Evolutionary conservation across 2,113 vertebrate species (phyloP), one percentile per base, ranked within the genome.

Genomic region (Nasalis larvatus): DNA sequence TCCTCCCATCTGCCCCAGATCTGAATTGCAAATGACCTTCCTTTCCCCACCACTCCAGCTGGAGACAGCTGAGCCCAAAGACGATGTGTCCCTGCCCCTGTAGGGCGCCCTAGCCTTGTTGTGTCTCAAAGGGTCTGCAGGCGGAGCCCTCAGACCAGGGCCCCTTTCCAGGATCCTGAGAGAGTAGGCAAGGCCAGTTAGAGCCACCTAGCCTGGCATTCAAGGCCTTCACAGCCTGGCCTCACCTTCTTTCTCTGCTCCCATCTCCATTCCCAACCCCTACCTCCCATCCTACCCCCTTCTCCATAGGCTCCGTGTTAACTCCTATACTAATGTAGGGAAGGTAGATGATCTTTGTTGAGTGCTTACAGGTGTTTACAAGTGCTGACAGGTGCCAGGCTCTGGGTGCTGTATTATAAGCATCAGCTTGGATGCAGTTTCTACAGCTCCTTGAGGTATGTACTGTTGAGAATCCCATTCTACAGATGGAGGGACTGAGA

Each of bases 1-100:
- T 96, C 89, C 86, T 83, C 94, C 96, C 94, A 89, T 97, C 97
- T 98, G 97, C 88, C 95, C 77, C 84, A 52, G 96, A 35, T 92
- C 94, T 93, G 96, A 96, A 98, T 98, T 98, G 68, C 94, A 66
- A 73, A 94, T 58, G 6, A 2, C 85, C 68, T 93, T 86, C 94
- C 76, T 95, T 98, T 98, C 97, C 40, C 77, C 47, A 60, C 18
- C 8, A 3, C 56, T 73, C 76, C 49, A 54, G 93, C 86, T 42
- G 56, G 88, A 91, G 71, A 95, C 93, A 95, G 96, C 96, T 77
- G 89, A 94, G 93, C 42, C 73, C 66, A 56, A 77, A 27, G 58
- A 82, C 54, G 78, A 77, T 42, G 30, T 47, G 89, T 83, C 35
- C 69, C 95, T 27, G 74, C 3, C 92, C 73, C 37, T 8, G 20